phyloP scores from a whole-genome alignment of 2,888 invertebrate genomes.

The Drosophila koepferae region DNA sequence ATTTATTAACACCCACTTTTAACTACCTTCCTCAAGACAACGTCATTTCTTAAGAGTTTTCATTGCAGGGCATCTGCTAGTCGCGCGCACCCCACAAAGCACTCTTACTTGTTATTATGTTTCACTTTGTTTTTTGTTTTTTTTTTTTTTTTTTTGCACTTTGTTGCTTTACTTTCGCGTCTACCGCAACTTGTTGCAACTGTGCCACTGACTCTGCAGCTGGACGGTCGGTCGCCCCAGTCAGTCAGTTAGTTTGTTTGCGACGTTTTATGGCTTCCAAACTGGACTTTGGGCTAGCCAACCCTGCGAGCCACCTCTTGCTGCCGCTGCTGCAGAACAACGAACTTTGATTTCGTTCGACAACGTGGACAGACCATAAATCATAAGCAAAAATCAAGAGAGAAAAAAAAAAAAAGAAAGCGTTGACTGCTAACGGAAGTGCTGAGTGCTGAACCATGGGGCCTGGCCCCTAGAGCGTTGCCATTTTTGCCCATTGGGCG shows the following conservation, averaged over 20 bases:
- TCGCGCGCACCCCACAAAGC: not conserved
- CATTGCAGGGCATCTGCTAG: not conserved
- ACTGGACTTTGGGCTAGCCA: slow-evolving; percentile 13
- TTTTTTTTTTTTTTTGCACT: slow-evolving; percentile 21
- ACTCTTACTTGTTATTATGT: slow-evolving; percentile 2
- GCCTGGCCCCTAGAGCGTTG: slow-evolving; percentile 30
- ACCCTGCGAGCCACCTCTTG: not conserved
- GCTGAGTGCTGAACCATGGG: slow-evolving; percentile 44
- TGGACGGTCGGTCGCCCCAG: slow-evolving; percentile 11
- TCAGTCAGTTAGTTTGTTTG: slow-evolving; percentile 7
- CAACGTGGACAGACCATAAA: slow-evolving; percentile 60
- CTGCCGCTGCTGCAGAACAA: slow-evolving; percentile 50
- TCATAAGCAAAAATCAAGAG: slow-evolving; percentile 49
- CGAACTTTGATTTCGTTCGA: slow-evolving; percentile 63
- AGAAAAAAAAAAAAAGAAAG: slow-evolving; percentile 59
- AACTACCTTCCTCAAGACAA: not conserved
- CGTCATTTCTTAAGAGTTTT: not conserved
- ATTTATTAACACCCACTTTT: no score
- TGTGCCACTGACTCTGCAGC: slow-evolving; percentile 69
- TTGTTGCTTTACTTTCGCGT: slow-evolving; percentile 64
- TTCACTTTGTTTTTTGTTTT: slow-evolving; percentile 10
- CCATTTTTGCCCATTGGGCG: slow-evolving; percentile 53
- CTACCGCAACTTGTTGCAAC: slow-evolving; percentile 66
- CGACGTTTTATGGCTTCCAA: slow-evolving; percentile 63
- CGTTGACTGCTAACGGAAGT: slow-evolving; percentile 69